A percentile compares a stretch with the other conserved stretches of the same genome.
These are phyloP conservation scores for Sebastes elongatus DNA, from an alignment of 2,797 vertebrate genomes.

Conservation along the genomic window DNA sequence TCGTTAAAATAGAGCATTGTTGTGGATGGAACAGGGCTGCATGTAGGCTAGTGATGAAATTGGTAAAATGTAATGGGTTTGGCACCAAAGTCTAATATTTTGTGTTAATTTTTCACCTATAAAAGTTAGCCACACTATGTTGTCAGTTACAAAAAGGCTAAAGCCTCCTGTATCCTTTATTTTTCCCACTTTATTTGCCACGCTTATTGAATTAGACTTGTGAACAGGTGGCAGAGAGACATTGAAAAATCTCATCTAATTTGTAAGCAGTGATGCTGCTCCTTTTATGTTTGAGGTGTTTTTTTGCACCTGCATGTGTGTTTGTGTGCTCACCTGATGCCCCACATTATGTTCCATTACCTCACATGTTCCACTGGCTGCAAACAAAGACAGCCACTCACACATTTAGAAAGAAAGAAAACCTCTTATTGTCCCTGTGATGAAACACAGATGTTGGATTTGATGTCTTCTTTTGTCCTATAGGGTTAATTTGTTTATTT, in stretches of 20 bases:
- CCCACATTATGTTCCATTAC: slow-evolving; percentile 41
- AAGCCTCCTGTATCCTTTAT: background rate
- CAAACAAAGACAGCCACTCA: background rate
- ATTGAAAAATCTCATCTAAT: background rate
- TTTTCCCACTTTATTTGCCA: background rate
- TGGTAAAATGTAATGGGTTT: background rate
- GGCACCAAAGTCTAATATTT: background rate
- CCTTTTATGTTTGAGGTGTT: slow-evolving; percentile 11
- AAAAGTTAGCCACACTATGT: background rate
- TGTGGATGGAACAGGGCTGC: background rate
- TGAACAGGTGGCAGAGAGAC: background rate
- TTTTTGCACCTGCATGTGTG: slow-evolving; percentile 37
- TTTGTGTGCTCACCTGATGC: slow-evolving; percentile 17
- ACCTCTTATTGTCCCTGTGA: background rate
- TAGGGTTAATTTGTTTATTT: background rate
- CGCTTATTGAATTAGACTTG: background rate
- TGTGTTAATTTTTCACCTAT: background rate
- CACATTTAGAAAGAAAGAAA: background rate
- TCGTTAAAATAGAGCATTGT: background rate
- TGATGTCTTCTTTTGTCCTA: background rate
- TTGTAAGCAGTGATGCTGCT: background rate
- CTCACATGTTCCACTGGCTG: slow-evolving; percentile 29
- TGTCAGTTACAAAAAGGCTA: background rate
- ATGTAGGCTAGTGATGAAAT: background rate
- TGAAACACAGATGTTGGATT: slow-evolving; percentile 1